Evolutionary conservation across 2,888 invertebrate genomes (phyloP).

Genomic region (Malachius bipustulatus): DNA sequence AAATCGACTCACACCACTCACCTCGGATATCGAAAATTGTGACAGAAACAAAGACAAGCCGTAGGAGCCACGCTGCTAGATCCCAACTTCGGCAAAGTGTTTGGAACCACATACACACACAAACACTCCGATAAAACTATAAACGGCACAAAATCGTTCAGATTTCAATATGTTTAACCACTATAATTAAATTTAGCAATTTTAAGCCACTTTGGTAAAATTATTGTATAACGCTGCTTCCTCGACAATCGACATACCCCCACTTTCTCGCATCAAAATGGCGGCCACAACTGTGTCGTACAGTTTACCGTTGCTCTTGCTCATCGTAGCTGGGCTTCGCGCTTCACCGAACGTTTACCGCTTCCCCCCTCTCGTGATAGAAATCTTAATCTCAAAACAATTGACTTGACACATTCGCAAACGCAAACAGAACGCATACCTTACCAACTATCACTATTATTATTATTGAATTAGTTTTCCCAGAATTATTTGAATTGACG

Average conservation of each 20-base stretch:
- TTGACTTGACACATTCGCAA: no score
- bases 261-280: conserved; percentile 38
- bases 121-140: conserved; percentile 29
- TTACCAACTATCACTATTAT: no score
- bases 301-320: conserved; percentile 22
- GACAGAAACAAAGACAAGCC: conserved; percentile 39
- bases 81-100: conserved; percentile 31
- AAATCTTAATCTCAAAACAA: no score
- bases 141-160: conserved; percentile 24
- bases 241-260: conserved; percentile 33
- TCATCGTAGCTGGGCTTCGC: no score
- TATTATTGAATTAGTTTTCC: no score
- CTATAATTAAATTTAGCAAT: conserved; percentile 30
- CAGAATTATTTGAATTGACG: no score
- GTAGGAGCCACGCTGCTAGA: conserved; percentile 37
- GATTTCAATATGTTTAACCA: conserved; percentile 25
- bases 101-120: conserved; percentile 31
- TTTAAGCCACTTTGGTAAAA: conserved; percentile 33
- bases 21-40: conserved; percentile 32
- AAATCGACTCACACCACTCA: no score
- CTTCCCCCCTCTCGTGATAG: conserved; percentile 17
- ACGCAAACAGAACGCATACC: no score
- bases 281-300: conserved; percentile 33
- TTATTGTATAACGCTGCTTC: conserved; percentile 35
- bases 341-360: conserved; percentile 25